Percentiles rank a stretch among this genome's conserved stretches.
Conservation (phyloP, 2,797 vertebrate genomes). For the Poecilia picta region DNA sequence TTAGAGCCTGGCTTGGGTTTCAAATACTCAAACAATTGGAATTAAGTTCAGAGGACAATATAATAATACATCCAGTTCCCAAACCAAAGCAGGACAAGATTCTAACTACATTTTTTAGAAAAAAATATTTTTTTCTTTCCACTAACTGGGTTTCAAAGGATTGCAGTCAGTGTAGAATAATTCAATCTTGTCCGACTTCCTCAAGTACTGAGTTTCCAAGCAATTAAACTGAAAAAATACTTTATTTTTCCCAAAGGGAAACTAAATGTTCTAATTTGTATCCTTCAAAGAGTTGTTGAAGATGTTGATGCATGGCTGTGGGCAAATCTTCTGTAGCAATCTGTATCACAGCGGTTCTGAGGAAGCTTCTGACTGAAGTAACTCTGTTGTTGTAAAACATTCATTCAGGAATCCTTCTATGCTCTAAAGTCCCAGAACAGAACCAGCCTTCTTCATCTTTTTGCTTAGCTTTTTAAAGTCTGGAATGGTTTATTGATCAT, state of each 20-base stretch:
- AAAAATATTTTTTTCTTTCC: not conserved
- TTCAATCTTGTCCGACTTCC: not conserved
- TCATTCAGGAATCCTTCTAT: not conserved
- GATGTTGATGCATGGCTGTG: not conserved
- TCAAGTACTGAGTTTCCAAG: not conserved
- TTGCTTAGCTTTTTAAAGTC: not conserved
- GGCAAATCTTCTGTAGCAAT: not conserved
- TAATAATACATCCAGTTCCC: not conserved
- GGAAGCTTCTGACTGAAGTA: not conserved
- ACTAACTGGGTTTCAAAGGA: not conserved
- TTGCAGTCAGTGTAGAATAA: not conserved
- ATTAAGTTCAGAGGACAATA: not conserved
- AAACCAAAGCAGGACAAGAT: not conserved
- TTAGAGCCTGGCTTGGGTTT: not conserved
- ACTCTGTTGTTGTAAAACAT: not conserved
- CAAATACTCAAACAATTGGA: not conserved
- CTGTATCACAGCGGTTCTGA: not conserved
- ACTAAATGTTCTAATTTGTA: not conserved
- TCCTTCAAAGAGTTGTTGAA: not conserved
- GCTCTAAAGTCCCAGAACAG: too few relatives aligned
- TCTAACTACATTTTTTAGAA: not conserved
- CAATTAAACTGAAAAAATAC: not conserved
- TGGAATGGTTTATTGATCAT: not conserved
- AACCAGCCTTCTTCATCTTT: not conserved
- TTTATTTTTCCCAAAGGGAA: not conserved